Percentiles rank a stretch among this genome's conserved stretches.
These are phyloP conservation scores for Ochropleura leucogaster DNA, from an alignment of 2,888 invertebrate genomes.

Conservation along the genomic window DNA sequence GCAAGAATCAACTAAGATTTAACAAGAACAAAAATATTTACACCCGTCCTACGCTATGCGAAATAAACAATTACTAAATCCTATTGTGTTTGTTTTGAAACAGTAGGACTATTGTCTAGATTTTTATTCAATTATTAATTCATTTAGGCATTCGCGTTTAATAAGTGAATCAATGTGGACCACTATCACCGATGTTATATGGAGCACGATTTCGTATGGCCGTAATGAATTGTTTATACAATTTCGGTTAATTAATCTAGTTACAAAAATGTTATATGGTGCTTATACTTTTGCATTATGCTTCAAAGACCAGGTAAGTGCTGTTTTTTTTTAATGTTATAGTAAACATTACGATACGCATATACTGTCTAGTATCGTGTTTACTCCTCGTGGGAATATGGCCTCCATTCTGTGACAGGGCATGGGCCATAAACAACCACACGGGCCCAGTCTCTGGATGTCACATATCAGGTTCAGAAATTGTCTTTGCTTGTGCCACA, in stretches of 20 bases:
- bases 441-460: neutral
- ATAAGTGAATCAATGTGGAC: slow-evolving; percentile 44
- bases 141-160: slow-evolving; percentile 18
- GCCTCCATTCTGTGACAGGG: neutral
- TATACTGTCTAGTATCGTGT: too few relatives aligned
- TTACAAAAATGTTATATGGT: slow-evolving; percentile 45
- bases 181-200: slow-evolving; percentile 14
- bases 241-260: slow-evolving; percentile 27
- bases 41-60: neutral
- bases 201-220: slow-evolving; percentile 12
- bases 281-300: slow-evolving; percentile 21
- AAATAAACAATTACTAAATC: slow-evolving; percentile 12
- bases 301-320: slow-evolving; percentile 47
- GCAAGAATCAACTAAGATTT: neutral
- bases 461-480: neutral
- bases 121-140: slow-evolving; percentile 1
- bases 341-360: too few relatives aligned
- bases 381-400: too few relatives aligned
- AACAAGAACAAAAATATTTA: slow-evolving; percentile 16
- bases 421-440: neutral
- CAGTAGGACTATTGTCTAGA: slow-evolving; percentile 17
- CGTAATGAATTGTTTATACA: slow-evolving; percentile 46
- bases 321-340: neutral
- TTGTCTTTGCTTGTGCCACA: neutral
- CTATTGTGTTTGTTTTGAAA: slow-evolving; percentile 23